Evolutionary conservation across 2,113 vertebrate genomes (phyloP), one percentile per base, ranked within the genome.

Genomic region (Piaya cayana): DNA sequence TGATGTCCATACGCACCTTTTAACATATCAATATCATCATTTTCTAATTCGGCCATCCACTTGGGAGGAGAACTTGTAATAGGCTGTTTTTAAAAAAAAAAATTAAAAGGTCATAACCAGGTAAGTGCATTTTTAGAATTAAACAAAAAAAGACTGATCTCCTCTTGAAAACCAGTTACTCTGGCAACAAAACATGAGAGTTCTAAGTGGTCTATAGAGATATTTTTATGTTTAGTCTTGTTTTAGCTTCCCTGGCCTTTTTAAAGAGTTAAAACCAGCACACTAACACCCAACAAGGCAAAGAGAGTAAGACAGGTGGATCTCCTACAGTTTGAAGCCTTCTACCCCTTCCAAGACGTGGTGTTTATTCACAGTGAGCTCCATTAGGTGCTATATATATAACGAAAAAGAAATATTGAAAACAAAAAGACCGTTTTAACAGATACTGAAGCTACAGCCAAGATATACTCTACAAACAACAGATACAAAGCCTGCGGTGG

Each of bases 11-110:
- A 67, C 92, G 97, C 96, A 99, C 99, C 99, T 98, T 99, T 99
- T 83, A 99, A 97, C 99, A 99, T 99, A 92, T 99, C 99, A 20
- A 99, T 99, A 96, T 99, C 99, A 90, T 99, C 99, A 56, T 98
- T 99, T 96, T 99, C 99, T 82, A 99, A 97, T 95, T 99, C 99
- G 94, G 99, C 99, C 99, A 99, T 99, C 99, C 99, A 99, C 92
- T 99, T 99, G 8, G 99, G 99, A 71, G 99, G 99, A 43, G 99
- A 99, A 93, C 98, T 99, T 87, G 98, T 99, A 92, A 99, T 99
- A 37, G 99, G 98, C 99, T 99, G 92, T 84, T 93, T 47, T 9
- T n/a, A n/a, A n/a, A n/a, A 8, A 12, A 97, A 64, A 84, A 91
- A 89, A 95, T 1, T 43, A 71, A 12, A 82, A 78, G 86, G 27